These are phyloP conservation scores for Ischnura elegans DNA, from an alignment of 2,888 invertebrate species.

Conservation along the genomic window DNA sequence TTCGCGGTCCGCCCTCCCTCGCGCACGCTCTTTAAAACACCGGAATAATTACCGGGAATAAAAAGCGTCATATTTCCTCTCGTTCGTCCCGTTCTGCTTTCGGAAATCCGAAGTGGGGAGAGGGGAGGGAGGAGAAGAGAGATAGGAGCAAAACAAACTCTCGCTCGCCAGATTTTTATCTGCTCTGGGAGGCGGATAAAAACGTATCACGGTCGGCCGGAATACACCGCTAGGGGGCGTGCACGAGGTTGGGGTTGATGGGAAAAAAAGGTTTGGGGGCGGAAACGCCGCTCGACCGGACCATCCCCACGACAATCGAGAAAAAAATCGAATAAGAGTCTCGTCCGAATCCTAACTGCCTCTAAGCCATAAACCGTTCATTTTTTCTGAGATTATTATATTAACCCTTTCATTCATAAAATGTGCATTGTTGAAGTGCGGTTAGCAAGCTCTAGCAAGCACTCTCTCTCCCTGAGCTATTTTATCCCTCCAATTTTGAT, in stretches of 20 bases:
- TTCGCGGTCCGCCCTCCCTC: not conserved
- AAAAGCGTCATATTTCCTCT: conserved; percentile 28
- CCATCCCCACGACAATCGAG: not conserved
- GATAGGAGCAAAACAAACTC: conserved; percentile 10
- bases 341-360: not conserved
- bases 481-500: no score
- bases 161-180: conserved; percentile 32
- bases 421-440: not conserved
- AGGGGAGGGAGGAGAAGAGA: not conserved
- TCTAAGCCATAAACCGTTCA: not conserved
- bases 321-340: not conserved
- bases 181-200: conserved; percentile 1
- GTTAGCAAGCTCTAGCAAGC: not conserved
- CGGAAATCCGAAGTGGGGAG: not conserved
- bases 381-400: not conserved
- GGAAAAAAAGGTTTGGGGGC: no score
- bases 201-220: not conserved
- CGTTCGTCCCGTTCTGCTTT: not conserved
- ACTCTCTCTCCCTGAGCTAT: not conserved
- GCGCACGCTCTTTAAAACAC: not conserved
- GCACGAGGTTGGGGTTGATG: not conserved
- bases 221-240: not conserved
- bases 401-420: not conserved
- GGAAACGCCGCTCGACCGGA: not conserved
- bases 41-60: conserved; percentile 44